Conservation (phyloP, 2,888 invertebrate species). For the Rhagophthalmus giganteus region DNA sequence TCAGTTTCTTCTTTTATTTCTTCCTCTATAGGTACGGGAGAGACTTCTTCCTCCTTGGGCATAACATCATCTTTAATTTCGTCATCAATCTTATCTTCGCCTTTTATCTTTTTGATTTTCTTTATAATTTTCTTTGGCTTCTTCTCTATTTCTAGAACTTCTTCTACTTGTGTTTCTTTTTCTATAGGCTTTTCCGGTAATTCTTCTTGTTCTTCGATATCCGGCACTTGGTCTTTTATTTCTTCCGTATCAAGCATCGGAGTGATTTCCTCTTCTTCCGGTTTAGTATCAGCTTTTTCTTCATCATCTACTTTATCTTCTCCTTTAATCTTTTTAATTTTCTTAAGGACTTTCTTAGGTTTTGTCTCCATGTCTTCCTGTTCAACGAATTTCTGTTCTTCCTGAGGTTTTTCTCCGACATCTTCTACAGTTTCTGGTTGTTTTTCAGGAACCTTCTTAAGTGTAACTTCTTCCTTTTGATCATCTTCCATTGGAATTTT, state of each 20-base stretch:
- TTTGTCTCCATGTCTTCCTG: conserved; percentile 33
- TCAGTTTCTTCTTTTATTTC: conserved; percentile 17
- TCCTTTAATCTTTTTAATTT: conserved; percentile 16
- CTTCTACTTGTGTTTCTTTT: conserved; percentile 57
- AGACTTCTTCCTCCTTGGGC: conserved; percentile 14
- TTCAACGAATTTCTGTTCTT: conserved; percentile 9
- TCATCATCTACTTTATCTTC: conserved; percentile 46
- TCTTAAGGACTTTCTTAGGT: too few species aligned
- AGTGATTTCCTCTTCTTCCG: conserved; percentile 63
- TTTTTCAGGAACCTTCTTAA: conserved; percentile 53
- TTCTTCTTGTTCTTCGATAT: not conserved
- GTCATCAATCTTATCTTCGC: too few species aligned
- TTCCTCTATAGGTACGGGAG: too few species aligned
- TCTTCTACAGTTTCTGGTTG: too few species aligned
- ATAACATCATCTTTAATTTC: conserved; percentile 23
- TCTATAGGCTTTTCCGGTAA: conserved; percentile 58
- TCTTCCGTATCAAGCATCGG: conserved; percentile 53
- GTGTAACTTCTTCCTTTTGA: conserved; percentile 43
- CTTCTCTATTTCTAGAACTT: conserved; percentile 47
- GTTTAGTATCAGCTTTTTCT: conserved; percentile 49
- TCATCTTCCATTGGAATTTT: conserved; percentile 49
- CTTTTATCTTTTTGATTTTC: too few species aligned
- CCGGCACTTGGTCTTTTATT: too few species aligned
- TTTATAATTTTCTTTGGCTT: conserved; percentile 30
- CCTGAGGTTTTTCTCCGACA: conserved; percentile 8